Conservation (phyloP, 2,888 invertebrate genomes). For the Drosophila recens region DNA sequence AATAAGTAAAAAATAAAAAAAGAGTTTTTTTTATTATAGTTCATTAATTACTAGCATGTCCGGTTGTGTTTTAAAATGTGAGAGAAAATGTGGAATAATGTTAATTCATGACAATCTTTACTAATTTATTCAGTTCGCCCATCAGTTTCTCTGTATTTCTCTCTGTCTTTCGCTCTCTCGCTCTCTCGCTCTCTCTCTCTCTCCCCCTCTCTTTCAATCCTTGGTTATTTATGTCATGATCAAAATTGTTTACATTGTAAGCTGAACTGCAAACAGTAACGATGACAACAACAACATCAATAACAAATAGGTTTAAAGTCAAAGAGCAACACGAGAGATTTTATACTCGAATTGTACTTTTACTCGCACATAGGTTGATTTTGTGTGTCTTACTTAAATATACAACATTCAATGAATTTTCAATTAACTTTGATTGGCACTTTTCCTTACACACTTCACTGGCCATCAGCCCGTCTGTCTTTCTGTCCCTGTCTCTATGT, state of each 20-base stretch:
- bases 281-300: constrained; percentile 32
- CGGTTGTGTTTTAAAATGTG: background rate
- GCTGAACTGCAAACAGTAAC: constrained; percentile 65
- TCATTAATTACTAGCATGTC: background rate
- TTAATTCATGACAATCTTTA: constrained; percentile 21
- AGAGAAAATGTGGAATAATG: constrained; percentile 8
- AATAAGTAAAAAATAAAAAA: too few species aligned
- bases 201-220: constrained; percentile 4
- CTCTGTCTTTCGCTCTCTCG: too few species aligned
- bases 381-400: constrained; percentile 73
- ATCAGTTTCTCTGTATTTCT: background rate
- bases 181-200: background rate
- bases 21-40: too few species aligned
- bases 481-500: background rate
- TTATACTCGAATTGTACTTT: background rate
- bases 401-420: constrained; percentile 80
- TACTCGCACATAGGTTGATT: constrained; percentile 36
- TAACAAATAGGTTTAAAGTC: constrained; percentile 24
- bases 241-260: constrained; percentile 76
- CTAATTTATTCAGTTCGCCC: constrained; percentile 51
- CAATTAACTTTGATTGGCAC: constrained; percentile 80
- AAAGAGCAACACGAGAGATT: constrained; percentile 25
- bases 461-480: constrained; percentile 28
- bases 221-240: constrained; percentile 54
- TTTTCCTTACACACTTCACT: constrained; percentile 69